Conservation (phyloP, 2,113 vertebrate genomes). For the Meriones unguiculatus region DNA sequence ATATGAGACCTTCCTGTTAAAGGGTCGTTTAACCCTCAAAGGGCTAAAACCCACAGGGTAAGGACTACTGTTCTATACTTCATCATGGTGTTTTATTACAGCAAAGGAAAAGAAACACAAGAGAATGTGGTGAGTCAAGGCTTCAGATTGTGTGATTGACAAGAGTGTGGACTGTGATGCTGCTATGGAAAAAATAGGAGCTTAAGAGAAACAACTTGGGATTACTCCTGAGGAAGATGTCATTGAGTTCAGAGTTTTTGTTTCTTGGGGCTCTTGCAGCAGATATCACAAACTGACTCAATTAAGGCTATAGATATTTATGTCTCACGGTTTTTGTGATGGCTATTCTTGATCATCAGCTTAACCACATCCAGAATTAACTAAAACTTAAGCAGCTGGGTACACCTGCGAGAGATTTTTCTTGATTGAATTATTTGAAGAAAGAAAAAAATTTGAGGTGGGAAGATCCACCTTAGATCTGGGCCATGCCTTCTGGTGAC, state of each 20-base stretch:
- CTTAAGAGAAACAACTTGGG: background rate
- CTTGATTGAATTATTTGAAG: background rate
- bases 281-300: background rate
- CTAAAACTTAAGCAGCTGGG: background rate
- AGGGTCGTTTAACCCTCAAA: background rate
- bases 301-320: background rate
- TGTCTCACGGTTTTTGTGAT: background rate
- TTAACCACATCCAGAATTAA: background rate
- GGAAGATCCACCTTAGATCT: background rate
- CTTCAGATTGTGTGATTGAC: background rate
- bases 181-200: background rate
- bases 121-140: background rate
- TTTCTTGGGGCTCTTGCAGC: background rate
- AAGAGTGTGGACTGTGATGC: background rate
- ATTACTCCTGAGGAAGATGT: background rate
- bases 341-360: background rate
- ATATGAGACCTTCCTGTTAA: background rate
- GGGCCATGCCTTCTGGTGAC: background rate
- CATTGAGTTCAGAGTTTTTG: background rate
- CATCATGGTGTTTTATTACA: background rate
- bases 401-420: background rate
- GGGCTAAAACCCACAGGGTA: background rate
- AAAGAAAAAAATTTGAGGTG: no score
- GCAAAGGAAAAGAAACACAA: background rate
- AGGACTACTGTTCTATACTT: background rate